Evolutionary conservation across 2,113 vertebrate genomes (phyloP), one percentile per base, ranked within the genome.

Genomic region (Neomonachus schauinslandi): DNA sequence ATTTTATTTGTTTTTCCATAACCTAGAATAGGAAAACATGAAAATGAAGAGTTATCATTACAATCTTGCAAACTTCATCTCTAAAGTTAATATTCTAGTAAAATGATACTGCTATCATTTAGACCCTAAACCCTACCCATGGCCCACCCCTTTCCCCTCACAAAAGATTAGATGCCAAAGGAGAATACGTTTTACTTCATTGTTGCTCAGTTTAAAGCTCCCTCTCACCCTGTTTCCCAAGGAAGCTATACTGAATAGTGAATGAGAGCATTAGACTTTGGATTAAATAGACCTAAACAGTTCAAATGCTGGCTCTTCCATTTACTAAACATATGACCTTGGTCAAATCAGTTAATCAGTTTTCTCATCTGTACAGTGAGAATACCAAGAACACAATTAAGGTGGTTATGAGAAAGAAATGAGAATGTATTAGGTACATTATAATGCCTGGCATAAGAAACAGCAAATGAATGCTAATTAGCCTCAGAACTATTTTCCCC

Each of bases 1-100:
- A 91, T 93, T 91, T 93, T 53, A 71, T 95, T 92, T 97, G 69
- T 83, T 93, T 96, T 94, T 89, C 72, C 83, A 80, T 83, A 86
- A 86, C 19, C 69, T 94, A 36, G 4, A 88, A 89, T 53, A 86
- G 61, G 13, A 95, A 95, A 95, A 74, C 36, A 86, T 74, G 61
- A 89, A 92, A 97, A 82, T 63, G 55, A 51, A 85, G 22, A 55
- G 4, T 74, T 81, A 46, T 96, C 39, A 14, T 80, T 95, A 49
- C 21, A 53, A 46, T 53, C 36, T 13, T 69, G 4, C 4, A 71
- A 22, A 15, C 33, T 85, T 63, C 28, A 49, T 55, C 67, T 59
- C 28, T 33, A 74, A 49, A 19, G 51, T 42, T 55, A 36, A 24
- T 93, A 8, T 59, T 53, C 39, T 59, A 18, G 7, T 80, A 36